Base-by-base conservation (phyloP, 37 sponge, comb jelly and placozoan genomes). In the Amphimedon queenslandica region DNA sequence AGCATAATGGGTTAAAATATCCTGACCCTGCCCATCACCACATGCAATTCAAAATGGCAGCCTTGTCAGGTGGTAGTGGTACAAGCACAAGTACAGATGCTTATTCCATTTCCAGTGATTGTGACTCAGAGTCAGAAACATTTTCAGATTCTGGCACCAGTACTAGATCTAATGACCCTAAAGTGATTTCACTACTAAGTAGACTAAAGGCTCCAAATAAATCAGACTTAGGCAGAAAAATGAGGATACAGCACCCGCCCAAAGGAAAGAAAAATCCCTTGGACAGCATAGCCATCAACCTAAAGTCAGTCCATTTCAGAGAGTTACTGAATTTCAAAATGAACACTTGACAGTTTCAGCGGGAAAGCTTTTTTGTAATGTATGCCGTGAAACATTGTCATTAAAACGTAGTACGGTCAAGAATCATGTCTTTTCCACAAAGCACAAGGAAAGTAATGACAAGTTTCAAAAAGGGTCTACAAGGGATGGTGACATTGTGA, bases 311-410 rank as follows among this genome's bases (percentile, higher is more conserved):
- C 69, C 69, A 11, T 27, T 35, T 21, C 69, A 67, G 31, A 27
- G 69, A 11, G 39, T 67, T 5, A 34, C 6, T 21, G 69, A 67
- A 33, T 67, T 67, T 67, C 69, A 33, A 16, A 34, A 35, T 67
- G 69, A 67, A 18, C 38, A 67, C 6, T 5, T 67, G 11, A 6
- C 69, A 33, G 39, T 67, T 16, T 35, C 18, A 35, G 8, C 39
- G 35, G 69, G 69, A 21, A 28, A 34, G 39, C 39, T 67, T 10
- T 67, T 67, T 33, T 67, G 69, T 33, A 67, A 34, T 21, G 69
- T 37, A 35, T 67, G 69, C 39, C 36, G 69, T 23, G 69, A 67
- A 67, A 35, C 23, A 21, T 6, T 67, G 6, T 30, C 39, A 23
- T 5, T 67, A 27, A 67, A 67, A 67, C 20, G 69, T 10, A 67